These are phyloP conservation scores for Artibeus jamaicensis DNA, from an alignment of 2,797 vertebrate species.

Conservation along the genomic window DNA sequence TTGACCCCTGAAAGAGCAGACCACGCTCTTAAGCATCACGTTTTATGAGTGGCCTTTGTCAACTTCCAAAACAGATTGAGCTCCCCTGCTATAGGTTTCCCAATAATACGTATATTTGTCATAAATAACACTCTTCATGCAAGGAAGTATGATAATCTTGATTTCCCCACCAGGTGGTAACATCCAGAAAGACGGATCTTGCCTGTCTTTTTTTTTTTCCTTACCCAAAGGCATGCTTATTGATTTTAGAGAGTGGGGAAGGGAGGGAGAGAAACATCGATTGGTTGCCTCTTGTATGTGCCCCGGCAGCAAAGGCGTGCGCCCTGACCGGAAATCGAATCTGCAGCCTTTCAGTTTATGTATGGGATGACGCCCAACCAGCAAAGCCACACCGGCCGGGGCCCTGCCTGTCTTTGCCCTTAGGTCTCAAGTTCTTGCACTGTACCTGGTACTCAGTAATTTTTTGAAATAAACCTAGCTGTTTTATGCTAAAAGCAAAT, in stretches of 20 bases:
- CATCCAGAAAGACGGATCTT: neutral
- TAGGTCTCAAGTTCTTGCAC: neutral
- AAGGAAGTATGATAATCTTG: neutral
- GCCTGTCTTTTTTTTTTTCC: neutral
- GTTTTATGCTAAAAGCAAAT: neutral
- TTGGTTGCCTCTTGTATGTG: neutral
- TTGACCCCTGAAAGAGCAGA: neutral
- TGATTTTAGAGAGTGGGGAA: neutral
- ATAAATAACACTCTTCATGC: neutral
- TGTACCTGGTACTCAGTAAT: neutral
- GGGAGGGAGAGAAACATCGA: neutral
- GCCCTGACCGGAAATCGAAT: neutral
- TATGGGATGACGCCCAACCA: neutral
- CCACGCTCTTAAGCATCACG: neutral
- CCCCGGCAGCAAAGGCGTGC: neutral
- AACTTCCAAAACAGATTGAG: neutral
- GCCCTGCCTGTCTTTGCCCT: neutral
- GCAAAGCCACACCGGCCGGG: neutral
- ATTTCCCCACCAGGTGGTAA: neutral
- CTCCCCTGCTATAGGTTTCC: neutral
- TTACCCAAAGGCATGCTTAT: neutral
- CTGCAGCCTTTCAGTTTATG: neutral
- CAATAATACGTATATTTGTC: neutral
- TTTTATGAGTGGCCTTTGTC: neutral
- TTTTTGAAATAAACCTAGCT: constrained; percentile 7